phyloP scores from a whole-genome alignment of 1,140 invertebrate species.

The Vollenhovia emeryi region DNA sequence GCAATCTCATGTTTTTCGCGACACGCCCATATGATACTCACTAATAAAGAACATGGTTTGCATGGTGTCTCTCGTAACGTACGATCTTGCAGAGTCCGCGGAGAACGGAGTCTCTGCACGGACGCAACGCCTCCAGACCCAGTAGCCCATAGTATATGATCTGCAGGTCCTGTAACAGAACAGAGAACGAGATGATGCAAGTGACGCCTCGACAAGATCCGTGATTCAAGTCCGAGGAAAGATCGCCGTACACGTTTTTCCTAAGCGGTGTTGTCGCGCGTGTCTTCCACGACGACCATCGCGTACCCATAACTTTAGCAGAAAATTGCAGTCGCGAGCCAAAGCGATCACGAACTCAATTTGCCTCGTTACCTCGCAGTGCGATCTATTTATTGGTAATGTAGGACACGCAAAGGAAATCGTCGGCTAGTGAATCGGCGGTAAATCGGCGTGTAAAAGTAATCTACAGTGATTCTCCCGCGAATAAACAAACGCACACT shows the following conservation, averaged over 20 bases:
- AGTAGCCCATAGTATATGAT: conserved; percentile 91
- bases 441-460: not conserved
- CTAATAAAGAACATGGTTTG: conserved; percentile 93
- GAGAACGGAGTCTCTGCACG: conserved; percentile 90
- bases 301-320: not conserved
- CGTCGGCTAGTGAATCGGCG: not conserved
- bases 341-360: conserved; percentile 64
- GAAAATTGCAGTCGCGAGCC: conserved; percentile 46
- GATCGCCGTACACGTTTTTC: not conserved
- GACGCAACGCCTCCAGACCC: conserved; percentile 90
- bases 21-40: conserved; percentile 85
- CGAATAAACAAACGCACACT: not conserved
- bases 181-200: not conserved
- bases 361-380: conserved; percentile 37
- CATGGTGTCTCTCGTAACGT: conserved; percentile 90
- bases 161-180: conserved; percentile 89
- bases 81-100: conserved; percentile 90
- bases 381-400: conserved; percentile 41
- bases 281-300: conserved; percentile 5
- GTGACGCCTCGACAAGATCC: not conserved
- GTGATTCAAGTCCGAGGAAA: not conserved
- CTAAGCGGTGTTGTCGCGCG: conserved; percentile 1
- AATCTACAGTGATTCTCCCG: not conserved
- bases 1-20: not conserved
- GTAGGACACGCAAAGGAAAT: conserved; percentile 20